phyloP scores from a whole-genome alignment of 1,140 invertebrate species.

The Bombus sylvicola region DNA sequence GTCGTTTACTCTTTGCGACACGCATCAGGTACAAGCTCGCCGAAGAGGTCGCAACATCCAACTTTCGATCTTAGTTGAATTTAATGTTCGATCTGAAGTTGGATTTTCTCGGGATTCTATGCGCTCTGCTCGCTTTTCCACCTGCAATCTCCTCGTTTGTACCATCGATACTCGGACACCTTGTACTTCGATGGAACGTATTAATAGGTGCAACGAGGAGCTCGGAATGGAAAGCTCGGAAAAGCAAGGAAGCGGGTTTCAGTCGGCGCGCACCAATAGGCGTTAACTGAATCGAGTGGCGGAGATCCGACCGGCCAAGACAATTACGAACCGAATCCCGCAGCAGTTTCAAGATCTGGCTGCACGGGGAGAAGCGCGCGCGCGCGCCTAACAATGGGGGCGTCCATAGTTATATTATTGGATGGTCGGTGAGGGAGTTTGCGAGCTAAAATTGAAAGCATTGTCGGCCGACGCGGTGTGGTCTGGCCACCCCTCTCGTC shows the following conservation, averaged over 20 bases:
- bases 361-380: conserved; percentile 22
- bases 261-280: not conserved
- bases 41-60: too few species aligned
- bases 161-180: too few species aligned
- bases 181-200: too few species aligned
- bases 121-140: too few species aligned
- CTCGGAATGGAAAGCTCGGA: not conserved
- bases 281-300: not conserved
- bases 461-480: conserved; percentile 63
- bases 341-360: conserved; percentile 39
- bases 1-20: too few species aligned
- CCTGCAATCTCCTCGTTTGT: too few species aligned
- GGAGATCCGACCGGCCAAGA: conserved; percentile 9
- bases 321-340: conserved; percentile 42
- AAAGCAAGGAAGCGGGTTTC: not conserved
- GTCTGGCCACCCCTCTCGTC: conserved; percentile 30
- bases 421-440: conserved; percentile 39
- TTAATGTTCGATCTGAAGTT: too few species aligned
- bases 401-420: conserved; percentile 59
- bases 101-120: too few species aligned
- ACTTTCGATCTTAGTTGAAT: too few species aligned
- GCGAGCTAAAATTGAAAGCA: conserved; percentile 63
- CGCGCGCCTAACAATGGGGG: conserved; percentile 40
- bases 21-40: too few species aligned
- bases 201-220: not conserved